Percentiles rank a stretch among this genome's conserved stretches.
Evolutionary conservation across 2,797 vertebrate species (phyloP).

Genomic region (Diglossa cyanea): DNA sequence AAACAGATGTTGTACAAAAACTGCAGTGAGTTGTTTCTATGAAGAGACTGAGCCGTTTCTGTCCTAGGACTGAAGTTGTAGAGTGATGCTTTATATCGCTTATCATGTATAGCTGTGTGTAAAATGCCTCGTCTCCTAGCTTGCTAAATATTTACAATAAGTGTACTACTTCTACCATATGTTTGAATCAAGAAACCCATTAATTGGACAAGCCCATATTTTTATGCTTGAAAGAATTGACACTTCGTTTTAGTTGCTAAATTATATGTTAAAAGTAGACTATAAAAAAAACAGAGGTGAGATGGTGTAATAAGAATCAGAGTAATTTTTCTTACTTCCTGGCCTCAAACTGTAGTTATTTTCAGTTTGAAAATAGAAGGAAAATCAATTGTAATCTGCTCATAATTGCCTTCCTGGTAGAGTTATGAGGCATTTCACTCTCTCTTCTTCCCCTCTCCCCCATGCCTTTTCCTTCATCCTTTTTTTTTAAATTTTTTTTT

Average conservation of each 20-base stretch:
- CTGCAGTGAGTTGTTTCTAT: not conserved
- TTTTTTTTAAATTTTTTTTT: not conserved
- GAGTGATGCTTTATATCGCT: not conserved
- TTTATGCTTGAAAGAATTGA: not conserved
- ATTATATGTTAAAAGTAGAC: not conserved
- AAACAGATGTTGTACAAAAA: not conserved
- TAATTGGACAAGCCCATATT: not conserved
- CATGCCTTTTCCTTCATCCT: not conserved
- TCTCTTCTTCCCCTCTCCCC: not conserved
- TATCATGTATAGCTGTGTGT: not conserved
- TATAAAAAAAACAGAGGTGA: not conserved
- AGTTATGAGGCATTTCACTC: not conserved
- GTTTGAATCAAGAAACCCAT: constrained; percentile 2
- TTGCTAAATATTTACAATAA: constrained; percentile 21
- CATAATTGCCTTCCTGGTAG: constrained; percentile 6
- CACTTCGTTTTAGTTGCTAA: not conserved
- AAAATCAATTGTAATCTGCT: constrained; percentile 39
- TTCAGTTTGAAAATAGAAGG: constrained; percentile 6
- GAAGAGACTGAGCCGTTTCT: not conserved
- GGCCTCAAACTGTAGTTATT: not conserved
- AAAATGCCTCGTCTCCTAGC: not conserved
- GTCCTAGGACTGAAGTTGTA: not conserved
- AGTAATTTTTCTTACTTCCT: not conserved
- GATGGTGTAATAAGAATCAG: not conserved
- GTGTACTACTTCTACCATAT: not conserved